phyloP scores from a whole-genome alignment of 2,797 vertebrate species.

The Lepilemur ruficaudatus region DNA sequence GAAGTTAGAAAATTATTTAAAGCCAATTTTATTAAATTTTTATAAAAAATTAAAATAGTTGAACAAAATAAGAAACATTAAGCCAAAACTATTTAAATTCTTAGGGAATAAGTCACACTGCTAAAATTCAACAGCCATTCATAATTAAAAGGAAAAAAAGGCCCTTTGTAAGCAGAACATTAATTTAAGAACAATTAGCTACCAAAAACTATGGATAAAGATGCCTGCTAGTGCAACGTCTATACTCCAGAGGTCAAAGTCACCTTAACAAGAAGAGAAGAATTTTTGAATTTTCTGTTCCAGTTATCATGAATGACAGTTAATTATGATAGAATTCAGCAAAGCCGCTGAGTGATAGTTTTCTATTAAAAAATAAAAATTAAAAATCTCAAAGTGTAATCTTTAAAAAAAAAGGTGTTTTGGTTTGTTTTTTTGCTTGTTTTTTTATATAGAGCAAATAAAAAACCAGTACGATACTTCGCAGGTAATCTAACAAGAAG shows the following conservation, averaged over 20 bases:
- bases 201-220: neutral
- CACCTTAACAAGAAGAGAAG: neutral
- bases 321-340: neutral
- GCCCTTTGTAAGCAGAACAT: neutral
- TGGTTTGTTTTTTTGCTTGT: neutral
- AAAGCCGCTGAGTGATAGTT: neutral
- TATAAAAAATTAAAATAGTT: neutral
- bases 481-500: neutral
- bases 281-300: neutral
- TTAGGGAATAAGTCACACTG: neutral
- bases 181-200: neutral
- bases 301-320: neutral
- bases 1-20: constrained; percentile 40
- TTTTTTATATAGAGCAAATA: neutral
- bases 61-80: neutral
- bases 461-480: neutral
- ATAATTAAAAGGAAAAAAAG: neutral
- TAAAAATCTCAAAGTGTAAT: neutral
- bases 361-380: neutral
- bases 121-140: constrained; percentile 20
- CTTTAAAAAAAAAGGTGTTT: neutral
- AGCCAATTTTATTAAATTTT: neutral
- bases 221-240: neutral
- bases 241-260: neutral
- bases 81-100: constrained; percentile 3